Conservation (phyloP, 2,797 vertebrate species). For the Rhodeus uyekii region DNA sequence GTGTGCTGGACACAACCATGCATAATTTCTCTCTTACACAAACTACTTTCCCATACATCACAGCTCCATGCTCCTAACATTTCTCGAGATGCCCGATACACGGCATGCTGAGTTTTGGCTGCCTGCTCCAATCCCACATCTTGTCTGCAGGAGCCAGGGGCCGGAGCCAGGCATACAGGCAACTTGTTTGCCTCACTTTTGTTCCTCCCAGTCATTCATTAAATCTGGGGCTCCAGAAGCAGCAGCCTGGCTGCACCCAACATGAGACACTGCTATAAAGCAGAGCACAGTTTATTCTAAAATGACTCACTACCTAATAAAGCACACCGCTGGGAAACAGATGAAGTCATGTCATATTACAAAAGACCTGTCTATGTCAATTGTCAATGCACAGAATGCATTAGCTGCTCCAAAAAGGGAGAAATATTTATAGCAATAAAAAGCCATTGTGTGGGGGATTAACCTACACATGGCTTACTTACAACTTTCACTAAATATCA, state of each 20-base stretch:
- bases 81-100: slow-evolving; percentile 72
- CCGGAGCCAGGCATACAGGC: slow-evolving; percentile 29
- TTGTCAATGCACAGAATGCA: slow-evolving; percentile 38
- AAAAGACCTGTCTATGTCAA: slow-evolving; percentile 9
- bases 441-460: background rate
- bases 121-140: slow-evolving; percentile 71
- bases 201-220: slow-evolving; percentile 46
- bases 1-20: slow-evolving; percentile 11
- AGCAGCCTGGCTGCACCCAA: slow-evolving; percentile 16
- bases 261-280: slow-evolving; percentile 12
- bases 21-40: slow-evolving; percentile 30
- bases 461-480: background rate
- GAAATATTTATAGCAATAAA: background rate
- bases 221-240: slow-evolving; percentile 38
- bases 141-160: slow-evolving; percentile 57
- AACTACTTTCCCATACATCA: slow-evolving; percentile 76
- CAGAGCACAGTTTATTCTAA: slow-evolving; percentile 42
- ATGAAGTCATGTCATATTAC: slow-evolving; percentile 39
- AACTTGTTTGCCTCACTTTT: slow-evolving; percentile 70
- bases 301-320: slow-evolving; percentile 53
- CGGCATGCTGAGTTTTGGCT: slow-evolving; percentile 69
- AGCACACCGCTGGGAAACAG: slow-evolving; percentile 24
- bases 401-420: background rate
- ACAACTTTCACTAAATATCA: background rate
- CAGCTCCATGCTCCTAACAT: slow-evolving; percentile 64